Base-by-base conservation (phyloP, 2,113 vertebrate species). In the Gallinago jamesoni region DNA sequence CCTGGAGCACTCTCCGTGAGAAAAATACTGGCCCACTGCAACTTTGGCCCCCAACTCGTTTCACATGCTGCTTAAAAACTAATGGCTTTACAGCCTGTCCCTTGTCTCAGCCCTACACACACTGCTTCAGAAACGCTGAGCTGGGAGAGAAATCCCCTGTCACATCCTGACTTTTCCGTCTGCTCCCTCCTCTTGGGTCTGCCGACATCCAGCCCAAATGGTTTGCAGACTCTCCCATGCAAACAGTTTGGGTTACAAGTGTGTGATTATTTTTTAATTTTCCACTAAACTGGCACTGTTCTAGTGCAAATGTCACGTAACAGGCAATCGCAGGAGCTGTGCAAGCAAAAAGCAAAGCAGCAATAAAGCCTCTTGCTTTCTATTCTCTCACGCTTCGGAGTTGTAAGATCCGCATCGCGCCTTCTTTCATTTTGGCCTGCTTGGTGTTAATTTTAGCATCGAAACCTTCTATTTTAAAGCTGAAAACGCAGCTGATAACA, bases 111-210 rank as follows among this genome's bases (percentile, higher is more conserved):
- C 73, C 56, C 41, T 7, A 1, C 53, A 16, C 48, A 17, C n/a
- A 27, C 74, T 33, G 69, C 85, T 69, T 20, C 53, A 43, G 82
- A 28, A 89, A 72, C 2, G 28, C 43, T 30, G 8, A 0, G 5
- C 2, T 0, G 0, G 80, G 47, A 77, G 27, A 37, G 31, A 59
- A 72, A 55, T 1, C 53, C 0, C 0, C 33, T 76, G 39, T 9
- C 35, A 45, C 27, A 43, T 14, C 60, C 47, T 0, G 0, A 2
- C 57, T 47, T 17, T 15, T 10, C 56, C 25, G 63, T 28, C 57
- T 62, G 50, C 70, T 33, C 59, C 27, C 24, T 28, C 7, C 67
- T 11, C 41, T 24, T 3, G 2, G 82, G 7, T 23, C 60, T 60
- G 64, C 12, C 7, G 15, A 5, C 56, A 74, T 41, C 45, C 50